Evolutionary conservation across 1,140 invertebrate genomes (phyloP), one percentile per base, ranked within the genome.

Genomic region (Atopsyche davidsoni): DNA sequence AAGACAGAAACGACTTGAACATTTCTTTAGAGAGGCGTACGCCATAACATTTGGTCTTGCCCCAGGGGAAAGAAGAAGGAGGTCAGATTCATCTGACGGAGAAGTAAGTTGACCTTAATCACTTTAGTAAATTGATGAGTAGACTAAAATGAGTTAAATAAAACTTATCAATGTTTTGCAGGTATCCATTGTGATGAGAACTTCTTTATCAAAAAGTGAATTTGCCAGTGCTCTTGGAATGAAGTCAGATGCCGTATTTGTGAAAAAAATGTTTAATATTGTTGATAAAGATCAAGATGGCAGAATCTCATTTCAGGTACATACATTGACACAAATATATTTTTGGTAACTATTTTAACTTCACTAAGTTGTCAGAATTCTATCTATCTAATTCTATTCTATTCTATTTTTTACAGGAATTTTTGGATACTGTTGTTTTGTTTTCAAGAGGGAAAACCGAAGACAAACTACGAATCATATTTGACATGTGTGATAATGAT

Each of bases 401-500:
- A n/a, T n/a, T n/a, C n/a, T 28, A 6, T 44, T 1, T 38, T 39
- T 65, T 66, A 13, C 58, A 86, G 79, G 95, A 99, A 75, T 98
- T 99, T 67, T 72, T 99, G 14, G 92, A 97, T 61, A 96, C 95
- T 0, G 92, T 98, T 1, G 86, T 96, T 0, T 72, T 97, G 2
- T 92, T 92, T 61, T 87, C 89, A 2, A 75, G 87, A 36, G 95
- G 95, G 0, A 89, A 91, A 60, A 93, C 92, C 3, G 93, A 98
- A 59, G 94, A 98, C 60, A 99, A 98, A 65, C 69, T 98, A 10
- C 78, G 95, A 11, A 94, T 98, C 19, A 91, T 99, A 48, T 99
- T 98, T 63, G 91, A 97, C 62, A 98, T 99, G 96, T 99, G 96
- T 64, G 96, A 98, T 65, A 89, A 94, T 58, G 92, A 98, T 64